Percentiles rank a stretch among this genome's conserved stretches.
Evolutionary conservation across 2,888 invertebrate species (phyloP).

Genomic region (Zonitis immaculata): DNA sequence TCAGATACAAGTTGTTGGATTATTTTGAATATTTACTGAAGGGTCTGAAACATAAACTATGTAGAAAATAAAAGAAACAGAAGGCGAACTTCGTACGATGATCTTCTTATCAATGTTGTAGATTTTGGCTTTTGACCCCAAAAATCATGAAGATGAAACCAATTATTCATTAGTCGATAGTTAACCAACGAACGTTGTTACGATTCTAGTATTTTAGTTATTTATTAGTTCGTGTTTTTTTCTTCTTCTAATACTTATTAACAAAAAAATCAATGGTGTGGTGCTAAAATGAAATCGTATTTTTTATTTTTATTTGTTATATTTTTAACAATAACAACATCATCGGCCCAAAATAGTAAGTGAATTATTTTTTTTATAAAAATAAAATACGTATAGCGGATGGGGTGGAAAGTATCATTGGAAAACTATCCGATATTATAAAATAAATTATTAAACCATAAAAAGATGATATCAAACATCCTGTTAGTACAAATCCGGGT

Average conservation of each 20-base stretch:
- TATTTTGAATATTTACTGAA: not conserved
- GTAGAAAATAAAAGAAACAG: not conserved
- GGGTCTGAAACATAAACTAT: not conserved
- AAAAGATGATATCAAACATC: not conserved
- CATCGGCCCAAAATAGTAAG: slow-evolving; percentile 28
- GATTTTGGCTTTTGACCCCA: slow-evolving; percentile 34
- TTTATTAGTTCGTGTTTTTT: not conserved
- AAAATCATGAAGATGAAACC: slow-evolving; percentile 26
- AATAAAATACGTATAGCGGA: too few relatives aligned
- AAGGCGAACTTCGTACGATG: slow-evolving; percentile 28
- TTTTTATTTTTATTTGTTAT: slow-evolving; percentile 23
- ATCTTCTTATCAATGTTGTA: slow-evolving; percentile 33
- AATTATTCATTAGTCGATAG: slow-evolving; percentile 16
- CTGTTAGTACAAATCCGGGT: not conserved
- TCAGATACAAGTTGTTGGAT: not conserved
- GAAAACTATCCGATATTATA: slow-evolving; percentile 11
- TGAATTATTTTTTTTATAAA: slow-evolving; percentile 23
- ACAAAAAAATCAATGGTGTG: slow-evolving; percentile 11
- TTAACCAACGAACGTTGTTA: not conserved
- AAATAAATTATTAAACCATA: slow-evolving; percentile 5
- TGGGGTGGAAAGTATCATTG: too few relatives aligned
- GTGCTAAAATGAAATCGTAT: slow-evolving; percentile 25
- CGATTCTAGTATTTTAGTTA: not conserved
- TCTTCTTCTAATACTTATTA: not conserved
- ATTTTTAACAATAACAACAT: slow-evolving; percentile 21